These are phyloP conservation scores for Dione juno DNA, from an alignment of 2,888 invertebrate species.

Conservation along the genomic window DNA sequence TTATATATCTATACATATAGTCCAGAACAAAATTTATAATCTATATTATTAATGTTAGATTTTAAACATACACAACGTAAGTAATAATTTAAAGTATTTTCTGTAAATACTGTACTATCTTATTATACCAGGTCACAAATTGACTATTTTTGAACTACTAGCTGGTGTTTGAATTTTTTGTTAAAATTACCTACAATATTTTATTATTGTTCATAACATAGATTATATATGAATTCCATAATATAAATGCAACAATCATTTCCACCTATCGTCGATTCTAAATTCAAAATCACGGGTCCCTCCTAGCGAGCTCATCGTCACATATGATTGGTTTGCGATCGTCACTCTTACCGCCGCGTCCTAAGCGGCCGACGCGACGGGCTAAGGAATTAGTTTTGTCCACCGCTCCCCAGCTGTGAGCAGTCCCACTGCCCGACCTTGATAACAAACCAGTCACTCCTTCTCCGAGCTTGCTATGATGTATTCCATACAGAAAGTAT, in stretches of 20 bases:
- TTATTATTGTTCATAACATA: neutral
- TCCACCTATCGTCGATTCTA: neutral
- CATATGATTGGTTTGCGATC: conserved; percentile 77
- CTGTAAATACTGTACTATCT: neutral
- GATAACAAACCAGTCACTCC: conserved; percentile 76
- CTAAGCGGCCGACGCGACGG: conserved; percentile 69
- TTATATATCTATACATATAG: neutral
- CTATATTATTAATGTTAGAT: neutral
- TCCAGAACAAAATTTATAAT: neutral
- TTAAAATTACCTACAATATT: neutral
- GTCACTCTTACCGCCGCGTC: conserved; percentile 68
- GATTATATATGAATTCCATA: neutral
- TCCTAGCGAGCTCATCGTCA: conserved; percentile 73
- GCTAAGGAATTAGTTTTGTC: conserved; percentile 74
- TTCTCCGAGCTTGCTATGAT: conserved; percentile 91
- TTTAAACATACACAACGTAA: neutral
- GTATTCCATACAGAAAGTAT: conserved; percentile 93
- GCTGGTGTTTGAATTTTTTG: neutral
- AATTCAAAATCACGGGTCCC: conserved; percentile 71
- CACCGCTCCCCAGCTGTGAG: conserved; percentile 76
- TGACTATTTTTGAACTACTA: neutral
- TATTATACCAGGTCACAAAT: neutral
- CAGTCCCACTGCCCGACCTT: conserved; percentile 69
- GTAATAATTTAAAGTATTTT: neutral
- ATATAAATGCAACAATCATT: conserved; percentile 1